phyloP scores from a whole-genome alignment of 2,888 invertebrate species.

The Coecobrya sp. region DNA sequence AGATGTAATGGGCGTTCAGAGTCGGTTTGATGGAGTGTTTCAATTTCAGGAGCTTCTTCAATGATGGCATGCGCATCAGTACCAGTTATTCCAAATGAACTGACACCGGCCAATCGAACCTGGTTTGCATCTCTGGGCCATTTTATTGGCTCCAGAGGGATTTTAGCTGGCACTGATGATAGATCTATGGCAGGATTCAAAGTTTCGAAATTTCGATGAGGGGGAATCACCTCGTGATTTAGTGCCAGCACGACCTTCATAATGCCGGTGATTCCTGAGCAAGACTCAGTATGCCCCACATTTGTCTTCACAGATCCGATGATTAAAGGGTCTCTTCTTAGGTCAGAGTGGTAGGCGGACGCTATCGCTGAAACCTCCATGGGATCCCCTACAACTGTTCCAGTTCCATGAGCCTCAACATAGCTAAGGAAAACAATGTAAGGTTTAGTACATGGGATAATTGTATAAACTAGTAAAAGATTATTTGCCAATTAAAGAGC shows the following conservation, averaged over 20 bases:
- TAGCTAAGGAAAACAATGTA: too few relatives aligned
- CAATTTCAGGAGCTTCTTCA: conserved; percentile 47
- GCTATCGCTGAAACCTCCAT: conserved; percentile 81
- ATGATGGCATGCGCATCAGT: conserved; percentile 75
- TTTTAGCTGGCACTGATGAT: conserved; percentile 78
- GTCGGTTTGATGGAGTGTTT: background rate
- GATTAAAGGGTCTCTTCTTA: conserved; percentile 63
- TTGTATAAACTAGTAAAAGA: too few relatives aligned
- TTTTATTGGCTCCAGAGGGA: conserved; percentile 59
- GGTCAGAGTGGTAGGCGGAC: conserved; percentile 44
- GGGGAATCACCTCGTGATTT: conserved; percentile 76
- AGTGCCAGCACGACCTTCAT: conserved; percentile 79
- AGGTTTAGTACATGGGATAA: too few relatives aligned
- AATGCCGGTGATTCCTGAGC: conserved; percentile 77
- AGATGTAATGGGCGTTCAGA: conserved; percentile 73
- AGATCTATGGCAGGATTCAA: conserved; percentile 80
- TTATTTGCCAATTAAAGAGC: too few relatives aligned
- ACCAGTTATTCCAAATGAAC: conserved; percentile 77
- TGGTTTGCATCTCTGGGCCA: conserved; percentile 32
- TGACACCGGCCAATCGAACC: conserved; percentile 69
- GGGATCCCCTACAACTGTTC: conserved; percentile 77
- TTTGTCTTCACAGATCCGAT: conserved; percentile 83
- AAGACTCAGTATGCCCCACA: conserved; percentile 81
- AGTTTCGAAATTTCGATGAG: conserved; percentile 71
- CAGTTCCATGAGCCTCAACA: conserved; percentile 75